Percentiles rank a stretch among this genome's conserved stretches.
phyloP scores from a whole-genome alignment of 2,888 invertebrate genomes.

The Cyaniris semiargus region DNA sequence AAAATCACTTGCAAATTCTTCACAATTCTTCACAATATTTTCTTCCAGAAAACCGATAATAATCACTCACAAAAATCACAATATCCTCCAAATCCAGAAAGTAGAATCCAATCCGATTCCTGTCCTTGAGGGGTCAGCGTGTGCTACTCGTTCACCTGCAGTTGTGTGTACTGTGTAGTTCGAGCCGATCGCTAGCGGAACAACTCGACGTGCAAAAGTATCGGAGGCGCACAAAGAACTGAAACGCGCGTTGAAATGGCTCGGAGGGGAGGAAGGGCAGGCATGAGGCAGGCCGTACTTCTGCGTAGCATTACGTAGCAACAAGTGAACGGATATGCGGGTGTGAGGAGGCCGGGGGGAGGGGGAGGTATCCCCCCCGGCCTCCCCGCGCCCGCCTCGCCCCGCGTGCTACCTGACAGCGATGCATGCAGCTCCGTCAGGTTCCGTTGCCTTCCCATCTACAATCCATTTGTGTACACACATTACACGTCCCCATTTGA shows the following conservation, averaged over 20 bases:
- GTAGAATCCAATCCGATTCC: slow-evolving; percentile 47
- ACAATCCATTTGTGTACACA: slow-evolving; percentile 27
- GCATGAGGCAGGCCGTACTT: slow-evolving; percentile 53
- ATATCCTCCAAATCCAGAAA: slow-evolving; percentile 45
- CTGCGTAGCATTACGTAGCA: slow-evolving; percentile 70
- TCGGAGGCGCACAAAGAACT: slow-evolving; percentile 78
- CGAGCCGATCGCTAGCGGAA: slow-evolving; percentile 59
- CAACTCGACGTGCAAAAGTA: slow-evolving; percentile 64
- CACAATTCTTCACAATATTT: slow-evolving; percentile 1
- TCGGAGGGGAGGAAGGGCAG: slow-evolving; percentile 57
- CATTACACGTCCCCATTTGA: slow-evolving; percentile 22
- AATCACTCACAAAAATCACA: slow-evolving; percentile 27
- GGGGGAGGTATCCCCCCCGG: slow-evolving; percentile 52
- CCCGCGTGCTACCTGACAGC: slow-evolving; percentile 61
- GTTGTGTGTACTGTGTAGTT: slow-evolving; percentile 36
- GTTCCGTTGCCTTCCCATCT: slow-evolving; percentile 25
- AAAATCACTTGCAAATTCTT: slow-evolving; percentile 17
- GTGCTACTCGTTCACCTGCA: slow-evolving; percentile 56
- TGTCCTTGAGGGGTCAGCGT: slow-evolving; percentile 61
- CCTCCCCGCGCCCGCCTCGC: slow-evolving; percentile 31
- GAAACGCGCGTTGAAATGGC: slow-evolving; percentile 69
- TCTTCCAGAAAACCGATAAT: not conserved
- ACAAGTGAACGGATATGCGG: slow-evolving; percentile 75
- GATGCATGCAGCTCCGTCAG: slow-evolving; percentile 49
- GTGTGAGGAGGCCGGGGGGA: slow-evolving; percentile 56